phyloP scores from a whole-genome alignment of 1,140 invertebrate genomes.

The Lepidurus apus region DNA sequence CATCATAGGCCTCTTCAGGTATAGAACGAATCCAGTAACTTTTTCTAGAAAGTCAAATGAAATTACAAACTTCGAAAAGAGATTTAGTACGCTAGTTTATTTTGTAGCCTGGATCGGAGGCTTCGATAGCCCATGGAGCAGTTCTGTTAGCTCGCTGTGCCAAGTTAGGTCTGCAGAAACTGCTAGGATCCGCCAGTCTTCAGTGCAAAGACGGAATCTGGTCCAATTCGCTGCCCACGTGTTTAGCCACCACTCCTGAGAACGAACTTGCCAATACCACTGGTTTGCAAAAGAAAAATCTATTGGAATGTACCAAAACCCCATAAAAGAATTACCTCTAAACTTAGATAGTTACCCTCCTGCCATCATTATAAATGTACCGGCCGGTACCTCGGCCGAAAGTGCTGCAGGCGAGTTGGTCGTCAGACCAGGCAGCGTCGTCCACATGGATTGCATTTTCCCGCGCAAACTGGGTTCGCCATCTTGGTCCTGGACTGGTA shows the following conservation, averaged over 20 bases:
- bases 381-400: constrained; percentile 70
- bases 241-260: constrained; percentile 67
- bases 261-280: constrained; percentile 67
- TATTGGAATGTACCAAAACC: background rate
- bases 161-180: constrained; percentile 73
- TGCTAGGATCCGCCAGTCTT: constrained; percentile 59
- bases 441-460: constrained; percentile 77
- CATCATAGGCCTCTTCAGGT: constrained; percentile 24
- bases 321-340: constrained; percentile 33
- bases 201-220: constrained; percentile 73
- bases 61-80: background rate
- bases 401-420: constrained; percentile 69
- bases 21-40: background rate
- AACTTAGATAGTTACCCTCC: constrained; percentile 69
- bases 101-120: constrained; percentile 24
- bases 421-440: constrained; percentile 71
- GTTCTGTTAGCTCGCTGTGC: constrained; percentile 64
- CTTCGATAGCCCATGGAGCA: constrained; percentile 46
- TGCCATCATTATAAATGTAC: constrained; percentile 70
- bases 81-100: background rate
- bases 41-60: background rate
- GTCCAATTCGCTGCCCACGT: constrained; percentile 65
- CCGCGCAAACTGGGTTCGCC: constrained; percentile 66
- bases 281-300: constrained; percentile 48
- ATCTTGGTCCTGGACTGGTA: constrained; percentile 83